Conservation (phyloP, 2,797 vertebrate species). For the Chelidonichthys spinosus region DNA sequence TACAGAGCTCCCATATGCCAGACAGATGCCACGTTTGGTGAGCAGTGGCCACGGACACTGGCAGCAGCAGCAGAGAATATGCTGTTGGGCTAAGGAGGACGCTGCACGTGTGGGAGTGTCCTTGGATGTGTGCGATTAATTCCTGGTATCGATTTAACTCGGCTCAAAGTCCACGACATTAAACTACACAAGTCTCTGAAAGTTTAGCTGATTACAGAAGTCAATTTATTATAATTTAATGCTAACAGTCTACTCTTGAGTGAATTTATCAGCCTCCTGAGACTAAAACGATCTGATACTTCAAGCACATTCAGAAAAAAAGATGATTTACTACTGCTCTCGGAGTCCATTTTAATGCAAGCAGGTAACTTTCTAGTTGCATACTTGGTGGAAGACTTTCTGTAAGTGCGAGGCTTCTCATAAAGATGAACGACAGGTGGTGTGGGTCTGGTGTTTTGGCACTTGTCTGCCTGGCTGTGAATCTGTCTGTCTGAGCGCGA, state of each 20-base stretch:
- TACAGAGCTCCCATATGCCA: constrained; percentile 76
- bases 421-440: constrained; percentile 71
- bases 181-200: constrained; percentile 8
- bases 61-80: constrained; percentile 39
- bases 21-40: constrained; percentile 73
- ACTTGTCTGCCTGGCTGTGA: constrained; percentile 60
- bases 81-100: constrained; percentile 26
- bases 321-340: constrained; percentile 5
- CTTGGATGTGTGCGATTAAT: constrained; percentile 18
- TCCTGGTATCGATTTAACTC: constrained; percentile 26
- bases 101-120: constrained; percentile 18
- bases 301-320: neutral
- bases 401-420: constrained; percentile 47
- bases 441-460: constrained; percentile 67
- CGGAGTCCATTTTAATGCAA: neutral
- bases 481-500: constrained; percentile 48
- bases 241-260: neutral
- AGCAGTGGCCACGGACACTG: constrained; percentile 54
- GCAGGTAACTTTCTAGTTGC: constrained; percentile 39
- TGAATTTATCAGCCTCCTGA: neutral
- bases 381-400: constrained; percentile 25
- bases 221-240: constrained; percentile 24
- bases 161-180: constrained; percentile 1
- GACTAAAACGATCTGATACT: neutral
- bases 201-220: constrained; percentile 33